Percentiles rank a stretch among this genome's conserved stretches.
phyloP scores from a whole-genome alignment of 2,797 vertebrate genomes.

The Sarcoramphus papa region DNA sequence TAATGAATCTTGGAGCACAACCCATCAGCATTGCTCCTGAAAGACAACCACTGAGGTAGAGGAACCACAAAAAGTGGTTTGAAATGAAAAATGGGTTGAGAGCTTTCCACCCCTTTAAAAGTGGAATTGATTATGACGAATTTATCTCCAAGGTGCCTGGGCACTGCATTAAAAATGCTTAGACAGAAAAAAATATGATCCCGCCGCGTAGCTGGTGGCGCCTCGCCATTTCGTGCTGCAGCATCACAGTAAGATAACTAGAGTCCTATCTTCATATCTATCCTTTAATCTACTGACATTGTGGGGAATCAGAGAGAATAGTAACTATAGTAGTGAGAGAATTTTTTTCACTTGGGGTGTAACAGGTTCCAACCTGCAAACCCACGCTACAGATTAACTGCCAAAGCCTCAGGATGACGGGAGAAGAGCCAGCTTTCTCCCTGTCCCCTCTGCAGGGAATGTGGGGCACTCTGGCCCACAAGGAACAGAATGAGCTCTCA shows the following conservation, averaged over 20 bases:
- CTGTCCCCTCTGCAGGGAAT: not conserved
- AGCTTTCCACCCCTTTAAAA: not conserved
- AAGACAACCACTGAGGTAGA: not conserved
- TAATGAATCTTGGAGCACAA: not conserved
- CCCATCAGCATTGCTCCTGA: not conserved
- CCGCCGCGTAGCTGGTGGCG: not conserved
- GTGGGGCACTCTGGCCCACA: not conserved
- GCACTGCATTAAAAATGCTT: not conserved
- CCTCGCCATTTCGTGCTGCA: not conserved
- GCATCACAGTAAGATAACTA: not conserved
- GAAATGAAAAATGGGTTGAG: slow-evolving; percentile 20
- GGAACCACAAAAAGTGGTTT: not conserved
- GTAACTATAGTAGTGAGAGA: not conserved
- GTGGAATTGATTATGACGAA: not conserved
- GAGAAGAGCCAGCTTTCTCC: not conserved
- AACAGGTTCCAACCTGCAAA: not conserved
- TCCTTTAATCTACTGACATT: not conserved
- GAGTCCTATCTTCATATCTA: not conserved
- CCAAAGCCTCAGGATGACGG: not conserved
- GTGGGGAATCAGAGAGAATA: not conserved
- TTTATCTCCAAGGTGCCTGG: not conserved
- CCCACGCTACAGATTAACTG: not conserved
- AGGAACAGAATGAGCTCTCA: not conserved
- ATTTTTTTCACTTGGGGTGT: not conserved
- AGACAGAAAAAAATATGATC: not conserved